Evolutionary conservation across 2,113 vertebrate species (phyloP).

Genomic region (Calyptommatus sinebrachiatus): DNA sequence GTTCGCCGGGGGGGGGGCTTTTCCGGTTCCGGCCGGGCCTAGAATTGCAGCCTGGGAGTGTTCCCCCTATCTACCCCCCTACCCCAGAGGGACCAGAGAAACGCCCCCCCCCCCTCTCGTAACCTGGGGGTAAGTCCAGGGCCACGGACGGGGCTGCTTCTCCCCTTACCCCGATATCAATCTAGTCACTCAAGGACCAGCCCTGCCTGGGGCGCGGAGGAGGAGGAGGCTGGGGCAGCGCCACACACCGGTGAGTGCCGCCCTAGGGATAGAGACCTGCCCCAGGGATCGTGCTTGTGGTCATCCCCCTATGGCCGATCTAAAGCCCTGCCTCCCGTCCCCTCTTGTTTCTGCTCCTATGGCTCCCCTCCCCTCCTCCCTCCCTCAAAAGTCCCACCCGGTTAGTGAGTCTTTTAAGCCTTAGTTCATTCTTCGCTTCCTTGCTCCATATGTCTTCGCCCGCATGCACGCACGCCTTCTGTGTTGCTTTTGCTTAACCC

Average conservation of each 20-base stretch:
- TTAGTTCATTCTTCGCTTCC: background rate
- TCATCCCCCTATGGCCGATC: background rate
- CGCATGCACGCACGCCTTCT: background rate
- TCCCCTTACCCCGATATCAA: background rate
- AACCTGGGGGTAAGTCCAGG: background rate
- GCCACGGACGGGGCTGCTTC: background rate
- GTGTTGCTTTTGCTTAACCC: background rate
- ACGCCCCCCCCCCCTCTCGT: background rate
- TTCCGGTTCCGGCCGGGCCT: constrained; percentile 42
- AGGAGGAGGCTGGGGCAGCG: constrained; percentile 21
- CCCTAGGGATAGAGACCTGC: background rate
- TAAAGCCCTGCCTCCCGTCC: too few species aligned
- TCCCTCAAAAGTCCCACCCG: background rate
- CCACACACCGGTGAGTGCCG: constrained; percentile 7
- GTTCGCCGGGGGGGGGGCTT: constrained; percentile 3
- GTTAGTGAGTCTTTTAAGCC: background rate
- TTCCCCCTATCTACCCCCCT: background rate
- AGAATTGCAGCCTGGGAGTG: constrained; percentile 1
- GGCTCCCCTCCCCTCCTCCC: background rate
- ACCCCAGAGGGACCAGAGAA: constrained; percentile 18
- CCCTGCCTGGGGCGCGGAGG: constrained; percentile 26
- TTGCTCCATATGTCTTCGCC: background rate
- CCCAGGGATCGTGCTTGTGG: background rate
- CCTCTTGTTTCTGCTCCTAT: too few species aligned
- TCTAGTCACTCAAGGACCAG: background rate